phyloP scores from a whole-genome alignment of 2,888 invertebrate species.

The Euphydryas editha region DNA sequence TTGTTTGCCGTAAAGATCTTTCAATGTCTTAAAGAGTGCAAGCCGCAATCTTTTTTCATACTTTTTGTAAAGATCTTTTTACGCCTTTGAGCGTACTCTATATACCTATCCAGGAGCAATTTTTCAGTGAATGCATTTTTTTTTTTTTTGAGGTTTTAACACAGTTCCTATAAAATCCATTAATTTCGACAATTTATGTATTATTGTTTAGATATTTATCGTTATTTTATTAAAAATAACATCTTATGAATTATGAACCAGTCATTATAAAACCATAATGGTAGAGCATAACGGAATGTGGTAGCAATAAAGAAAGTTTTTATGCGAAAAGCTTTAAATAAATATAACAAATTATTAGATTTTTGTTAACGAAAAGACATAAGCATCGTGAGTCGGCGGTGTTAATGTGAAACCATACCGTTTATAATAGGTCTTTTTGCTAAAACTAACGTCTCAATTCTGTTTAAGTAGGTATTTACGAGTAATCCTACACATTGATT shows the following conservation, averaged over 20 bases:
- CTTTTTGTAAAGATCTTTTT: constrained; percentile 31
- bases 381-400: constrained; percentile 30
- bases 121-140: constrained; percentile 28
- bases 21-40: constrained; percentile 15
- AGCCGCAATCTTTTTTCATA: constrained; percentile 13
- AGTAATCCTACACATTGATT: constrained; percentile 34
- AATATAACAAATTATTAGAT: constrained; percentile 27
- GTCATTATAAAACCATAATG: not conserved
- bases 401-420: constrained; percentile 34
- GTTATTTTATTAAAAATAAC: constrained; percentile 4
- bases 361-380: constrained; percentile 16
- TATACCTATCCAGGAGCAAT: constrained; percentile 20
- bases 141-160: constrained; percentile 21
- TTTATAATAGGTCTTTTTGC: constrained; percentile 28
- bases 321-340: constrained; percentile 9
- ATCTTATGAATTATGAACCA: not conserved
- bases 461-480: constrained; percentile 28
- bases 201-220: not conserved
- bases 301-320: not conserved
- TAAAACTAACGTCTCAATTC: constrained; percentile 34
- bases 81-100: constrained; percentile 18
- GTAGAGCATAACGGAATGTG: not conserved
- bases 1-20: not conserved
- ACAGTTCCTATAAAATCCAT: not conserved
- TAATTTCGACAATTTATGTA: no score